Conservation (phyloP, 2,797 vertebrate genomes). For the Tiaroga cobitis region DNA sequence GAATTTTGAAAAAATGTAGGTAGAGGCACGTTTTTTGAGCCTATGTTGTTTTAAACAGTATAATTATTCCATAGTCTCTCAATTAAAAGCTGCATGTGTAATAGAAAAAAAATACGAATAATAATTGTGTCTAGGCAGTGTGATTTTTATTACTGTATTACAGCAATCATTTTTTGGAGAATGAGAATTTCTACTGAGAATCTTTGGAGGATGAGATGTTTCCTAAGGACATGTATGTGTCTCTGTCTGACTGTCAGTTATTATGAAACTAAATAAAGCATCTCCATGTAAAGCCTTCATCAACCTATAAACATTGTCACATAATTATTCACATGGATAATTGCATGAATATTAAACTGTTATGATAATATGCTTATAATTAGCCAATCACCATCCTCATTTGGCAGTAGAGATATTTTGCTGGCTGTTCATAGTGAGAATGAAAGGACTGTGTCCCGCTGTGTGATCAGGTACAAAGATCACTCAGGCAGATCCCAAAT, state of each 20-base stretch:
- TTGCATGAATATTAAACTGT: constrained; percentile 49
- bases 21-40: neutral
- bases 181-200: neutral
- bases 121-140: neutral
- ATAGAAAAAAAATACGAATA: neutral
- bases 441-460: constrained; percentile 22
- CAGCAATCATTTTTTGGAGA: neutral
- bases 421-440: constrained; percentile 7
- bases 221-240: neutral
- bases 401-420: constrained; percentile 23
- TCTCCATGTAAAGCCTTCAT: constrained; percentile 36
- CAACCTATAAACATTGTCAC: constrained; percentile 29
- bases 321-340: constrained; percentile 45
- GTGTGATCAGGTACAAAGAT: constrained; percentile 31
- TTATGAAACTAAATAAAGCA: constrained; percentile 12
- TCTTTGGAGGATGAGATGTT: neutral
- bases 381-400: constrained; percentile 40
- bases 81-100: neutral
- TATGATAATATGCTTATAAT: constrained; percentile 46
- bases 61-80: neutral
- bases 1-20: neutral
- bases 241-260: constrained; percentile 14
- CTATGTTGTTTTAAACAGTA: neutral
- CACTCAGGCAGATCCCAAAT: constrained; percentile 14
- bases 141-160: neutral